Conservation (phyloP, 1,140 invertebrate species). For the Polypedilum vanderplanki region DNA sequence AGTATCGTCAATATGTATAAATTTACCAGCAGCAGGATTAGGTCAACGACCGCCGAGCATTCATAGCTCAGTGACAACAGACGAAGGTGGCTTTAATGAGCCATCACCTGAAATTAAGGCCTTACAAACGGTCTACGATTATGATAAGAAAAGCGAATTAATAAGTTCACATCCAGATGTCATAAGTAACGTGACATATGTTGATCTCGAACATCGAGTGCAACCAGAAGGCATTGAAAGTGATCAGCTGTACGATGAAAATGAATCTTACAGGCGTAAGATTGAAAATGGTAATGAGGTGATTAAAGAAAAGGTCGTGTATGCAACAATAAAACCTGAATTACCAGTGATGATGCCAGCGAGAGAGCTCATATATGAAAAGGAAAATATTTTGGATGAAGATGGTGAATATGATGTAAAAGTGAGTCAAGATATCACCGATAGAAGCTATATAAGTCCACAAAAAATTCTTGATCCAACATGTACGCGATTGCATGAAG, state of each 20-base stretch:
- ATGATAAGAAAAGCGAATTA: constrained; percentile 33
- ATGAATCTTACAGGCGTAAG: constrained; percentile 38
- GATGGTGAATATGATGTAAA: constrained; percentile 26
- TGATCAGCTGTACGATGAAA: constrained; percentile 39
- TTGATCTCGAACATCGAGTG: constrained; percentile 42
- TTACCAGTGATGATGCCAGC: background rate
- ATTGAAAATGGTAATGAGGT: background rate
- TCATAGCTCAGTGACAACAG: constrained; percentile 48
- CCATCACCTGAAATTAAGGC: constrained; percentile 56
- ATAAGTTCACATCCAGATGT: constrained; percentile 14
- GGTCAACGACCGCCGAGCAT: constrained; percentile 49
- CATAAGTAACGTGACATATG: constrained; percentile 33
- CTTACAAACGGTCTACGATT: constrained; percentile 45
- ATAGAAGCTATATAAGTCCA: constrained; percentile 17
- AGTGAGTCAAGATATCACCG: background rate
- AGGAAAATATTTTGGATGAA: constrained; percentile 7
- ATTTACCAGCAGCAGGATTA: constrained; percentile 54
- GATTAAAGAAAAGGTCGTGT: constrained; percentile 39
- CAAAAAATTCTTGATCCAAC: constrained; percentile 20
- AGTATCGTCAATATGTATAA: constrained; percentile 47
- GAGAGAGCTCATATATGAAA: background rate
- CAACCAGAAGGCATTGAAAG: constrained; percentile 44
- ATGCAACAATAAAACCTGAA: constrained; percentile 43
- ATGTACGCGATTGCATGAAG: background rate
- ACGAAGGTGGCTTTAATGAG: constrained; percentile 60